Conservation (phyloP, 37 sponge, comb jelly and placozoan species). For the Mnemiopsis leidyi region DNA sequence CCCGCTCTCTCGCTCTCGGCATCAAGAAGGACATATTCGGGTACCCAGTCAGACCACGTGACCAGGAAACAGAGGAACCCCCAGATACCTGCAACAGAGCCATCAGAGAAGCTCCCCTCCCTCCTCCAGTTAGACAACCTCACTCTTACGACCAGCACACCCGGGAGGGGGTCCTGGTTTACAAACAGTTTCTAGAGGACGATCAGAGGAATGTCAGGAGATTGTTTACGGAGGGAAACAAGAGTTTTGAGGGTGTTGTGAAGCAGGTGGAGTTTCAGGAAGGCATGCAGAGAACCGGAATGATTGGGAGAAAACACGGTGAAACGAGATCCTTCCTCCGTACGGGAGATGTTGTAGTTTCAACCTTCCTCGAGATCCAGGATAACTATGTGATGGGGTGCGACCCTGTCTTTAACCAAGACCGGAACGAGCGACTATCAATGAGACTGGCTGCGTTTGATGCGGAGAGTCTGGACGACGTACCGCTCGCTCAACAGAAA, state of each 20-base stretch:
- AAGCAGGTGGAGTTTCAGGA: conserved; percentile 5
- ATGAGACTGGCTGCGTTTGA: conserved; percentile 57
- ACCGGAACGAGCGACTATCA: neutral
- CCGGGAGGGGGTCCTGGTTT: neutral
- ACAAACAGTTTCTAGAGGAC: neutral
- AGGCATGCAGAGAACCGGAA: conserved; percentile 20
- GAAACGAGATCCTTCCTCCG: neutral
- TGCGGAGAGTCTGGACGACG: neutral
- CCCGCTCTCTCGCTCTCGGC: neutral
- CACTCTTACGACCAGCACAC: neutral
- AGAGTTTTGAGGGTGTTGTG: neutral
- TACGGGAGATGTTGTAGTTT: neutral
- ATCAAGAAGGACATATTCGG: conserved; percentile 55
- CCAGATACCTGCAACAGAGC: neutral
- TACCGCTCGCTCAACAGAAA: conserved; percentile 31
- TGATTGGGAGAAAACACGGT: conserved; percentile 34
- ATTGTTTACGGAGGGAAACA: neutral
- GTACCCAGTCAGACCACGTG: conserved; percentile 2
- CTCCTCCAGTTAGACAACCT: neutral
- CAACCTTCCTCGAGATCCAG: conserved; percentile 12
- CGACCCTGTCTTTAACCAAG: neutral
- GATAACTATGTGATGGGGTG: conserved; percentile 40
- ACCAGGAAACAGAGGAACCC: conserved; percentile 32
- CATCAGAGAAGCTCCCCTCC: neutral
- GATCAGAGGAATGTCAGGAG: neutral